Evolutionary conservation across 1,140 invertebrate genomes (phyloP), one percentile per base, ranked within the genome.

Genomic region (Homarus americanus): DNA sequence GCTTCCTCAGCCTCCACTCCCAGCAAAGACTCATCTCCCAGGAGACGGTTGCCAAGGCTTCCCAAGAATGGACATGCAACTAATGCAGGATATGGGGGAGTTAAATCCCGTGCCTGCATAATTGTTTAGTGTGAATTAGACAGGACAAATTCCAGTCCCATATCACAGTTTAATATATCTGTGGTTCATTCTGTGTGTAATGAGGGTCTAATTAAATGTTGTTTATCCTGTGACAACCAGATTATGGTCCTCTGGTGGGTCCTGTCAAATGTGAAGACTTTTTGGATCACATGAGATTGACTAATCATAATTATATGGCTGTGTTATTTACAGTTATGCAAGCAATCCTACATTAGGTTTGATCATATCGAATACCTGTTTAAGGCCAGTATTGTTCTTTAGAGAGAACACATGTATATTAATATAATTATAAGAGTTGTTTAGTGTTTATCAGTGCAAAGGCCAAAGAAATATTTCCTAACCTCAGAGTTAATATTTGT

Each of bases 41-140:
- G 53, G 32, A 82, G 79, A 49, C 66, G 79, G 40, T n/a, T 58
- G 17, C 32, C 28, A 7, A 9, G 69, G 12, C 63, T 41, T 3
- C 58, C 82, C 32, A 82, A 66, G n/a, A 89, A 89, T 53, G 87
- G 87, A 2, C 79, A 49, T 1, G 69, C 87, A 0, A 32, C 72
- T 10, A 44, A 53, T 7, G 53, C 41, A 12, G 15, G 36, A 0
- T 49, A 20, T 24, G 49, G 34, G 0, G 85, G 85, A 0, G 49
- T 87, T 3, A 87, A 87, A 49, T 87, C 73, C 20, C 41, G 49
- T 10, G 85, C 85, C 1, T 87, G 85, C n/a, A 78, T 38, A 15
- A 87, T 87, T 34, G 82, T 84, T 24, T 84, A 44, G 41, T 34
- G 34, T 17, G 2, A 17, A 20, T 1, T 24, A 49, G 66, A 24